Conservation (phyloP, 2,888 invertebrate species). For the Polyommatus iphigenia region DNA sequence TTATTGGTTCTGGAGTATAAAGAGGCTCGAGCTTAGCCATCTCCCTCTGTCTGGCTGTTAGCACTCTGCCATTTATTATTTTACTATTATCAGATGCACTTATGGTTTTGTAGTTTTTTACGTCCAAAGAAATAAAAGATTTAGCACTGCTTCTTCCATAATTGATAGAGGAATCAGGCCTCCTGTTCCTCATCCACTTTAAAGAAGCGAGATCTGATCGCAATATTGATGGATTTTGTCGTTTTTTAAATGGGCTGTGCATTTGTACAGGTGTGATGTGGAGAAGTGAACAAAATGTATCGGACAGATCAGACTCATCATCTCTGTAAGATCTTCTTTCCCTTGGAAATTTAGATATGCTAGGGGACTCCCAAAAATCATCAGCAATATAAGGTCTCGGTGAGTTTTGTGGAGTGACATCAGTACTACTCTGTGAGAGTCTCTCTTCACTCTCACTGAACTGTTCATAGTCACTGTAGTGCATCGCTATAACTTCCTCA, state of each 20-base stretch:
- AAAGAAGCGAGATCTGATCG: slow-evolving; percentile 74
- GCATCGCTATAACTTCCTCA: slow-evolving; percentile 70
- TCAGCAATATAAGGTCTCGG: slow-evolving; percentile 58
- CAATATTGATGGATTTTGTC: slow-evolving; percentile 63
- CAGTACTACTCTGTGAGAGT: slow-evolving; percentile 68
- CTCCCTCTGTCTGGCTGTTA: slow-evolving; percentile 67
- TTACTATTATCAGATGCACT: slow-evolving; percentile 58
- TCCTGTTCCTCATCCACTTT: slow-evolving; percentile 67
- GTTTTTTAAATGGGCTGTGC: slow-evolving; percentile 62
- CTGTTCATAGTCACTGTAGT: slow-evolving; percentile 69
- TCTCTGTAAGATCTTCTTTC: slow-evolving; percentile 50
- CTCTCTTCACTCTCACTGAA: slow-evolving; percentile 72
- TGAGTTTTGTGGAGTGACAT: slow-evolving; percentile 72
- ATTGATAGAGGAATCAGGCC: slow-evolving; percentile 69
- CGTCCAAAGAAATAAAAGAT: slow-evolving; percentile 70
- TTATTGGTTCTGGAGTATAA: slow-evolving; percentile 61
- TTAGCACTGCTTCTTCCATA: slow-evolving; percentile 74
- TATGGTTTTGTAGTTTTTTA: slow-evolving; percentile 56
- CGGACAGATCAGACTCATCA: slow-evolving; percentile 57
- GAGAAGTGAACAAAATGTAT: slow-evolving; percentile 67
- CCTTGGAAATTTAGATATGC: slow-evolving; percentile 42
- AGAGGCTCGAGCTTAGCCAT: slow-evolving; percentile 62
- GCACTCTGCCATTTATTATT: slow-evolving; percentile 56
- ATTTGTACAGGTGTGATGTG: slow-evolving; percentile 73
- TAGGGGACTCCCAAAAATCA: slow-evolving; percentile 51